Conservation (phyloP, 92 coral and sea anemone species). For the Zoanthus sociatus region DNA sequence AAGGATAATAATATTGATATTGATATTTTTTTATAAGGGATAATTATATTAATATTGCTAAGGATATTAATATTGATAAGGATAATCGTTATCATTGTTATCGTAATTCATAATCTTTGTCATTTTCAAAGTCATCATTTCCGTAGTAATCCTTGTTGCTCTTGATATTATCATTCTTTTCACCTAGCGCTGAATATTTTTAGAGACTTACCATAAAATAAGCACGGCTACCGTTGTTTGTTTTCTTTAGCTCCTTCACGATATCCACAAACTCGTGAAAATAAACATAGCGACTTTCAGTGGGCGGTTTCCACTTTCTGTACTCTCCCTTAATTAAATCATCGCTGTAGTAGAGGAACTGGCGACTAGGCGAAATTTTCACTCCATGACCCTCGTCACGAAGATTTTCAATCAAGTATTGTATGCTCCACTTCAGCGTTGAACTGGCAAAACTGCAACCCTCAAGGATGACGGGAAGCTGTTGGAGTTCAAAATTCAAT, state of each 20-base stretch:
- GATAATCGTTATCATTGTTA: too few species aligned
- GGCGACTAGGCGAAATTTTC: slow-evolving; percentile 62
- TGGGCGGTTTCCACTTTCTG: slow-evolving; percentile 36
- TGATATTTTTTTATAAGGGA: too few species aligned
- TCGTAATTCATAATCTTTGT: too few species aligned
- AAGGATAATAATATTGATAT: too few species aligned
- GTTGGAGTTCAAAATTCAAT: neutral
- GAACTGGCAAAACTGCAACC: slow-evolving; percentile 83
- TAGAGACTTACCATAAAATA: slow-evolving; percentile 2
- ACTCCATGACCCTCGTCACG: slow-evolving; percentile 82
- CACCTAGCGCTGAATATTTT: neutral
- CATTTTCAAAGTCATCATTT: too few species aligned
- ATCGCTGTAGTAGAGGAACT: slow-evolving; percentile 34
- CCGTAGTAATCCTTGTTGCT: too few species aligned
- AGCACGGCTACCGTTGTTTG: slow-evolving; percentile 33
- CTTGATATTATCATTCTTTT: too few species aligned
- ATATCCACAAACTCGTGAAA: slow-evolving; percentile 43
- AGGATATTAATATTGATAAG: too few species aligned
- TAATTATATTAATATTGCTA: too few species aligned
- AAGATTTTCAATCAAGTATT: slow-evolving; percentile 78
- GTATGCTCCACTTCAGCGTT: slow-evolving; percentile 84
- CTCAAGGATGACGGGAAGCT: slow-evolving; percentile 85
- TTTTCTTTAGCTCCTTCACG: neutral
- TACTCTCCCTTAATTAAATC: slow-evolving; percentile 9
- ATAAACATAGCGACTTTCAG: slow-evolving; percentile 22